These are phyloP conservation scores for Schizaphis graminum DNA, from an alignment of 2,888 invertebrate species.

Conservation along the genomic window DNA sequence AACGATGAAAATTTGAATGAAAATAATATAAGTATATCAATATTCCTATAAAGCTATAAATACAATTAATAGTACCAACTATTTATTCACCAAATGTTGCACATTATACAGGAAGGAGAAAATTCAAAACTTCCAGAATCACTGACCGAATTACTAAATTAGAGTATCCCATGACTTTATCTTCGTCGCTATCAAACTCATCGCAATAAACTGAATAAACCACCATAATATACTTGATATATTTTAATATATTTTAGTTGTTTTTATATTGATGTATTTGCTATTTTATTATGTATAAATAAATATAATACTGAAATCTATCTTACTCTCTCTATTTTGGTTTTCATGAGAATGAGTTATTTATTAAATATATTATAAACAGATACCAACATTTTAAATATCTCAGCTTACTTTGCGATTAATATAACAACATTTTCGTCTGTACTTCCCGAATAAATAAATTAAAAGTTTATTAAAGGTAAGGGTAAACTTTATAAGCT, in stretches of 20 bases:
- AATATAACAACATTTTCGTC: background rate
- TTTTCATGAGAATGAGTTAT: background rate
- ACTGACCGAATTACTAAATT: background rate
- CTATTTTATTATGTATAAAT: background rate
- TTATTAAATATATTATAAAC: background rate
- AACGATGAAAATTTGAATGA: background rate
- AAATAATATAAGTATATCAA: background rate
- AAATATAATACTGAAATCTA: background rate
- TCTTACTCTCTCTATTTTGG: background rate
- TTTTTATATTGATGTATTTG: background rate
- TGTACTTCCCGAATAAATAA: background rate
- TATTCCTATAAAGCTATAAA: background rate
- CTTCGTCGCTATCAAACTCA: background rate
- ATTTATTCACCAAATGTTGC: background rate
- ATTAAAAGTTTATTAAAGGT: conserved; percentile 17
- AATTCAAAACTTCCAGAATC: background rate
- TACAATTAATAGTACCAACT: background rate
- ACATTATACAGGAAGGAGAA: background rate
- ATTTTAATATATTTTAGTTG: background rate
- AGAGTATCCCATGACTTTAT: background rate
- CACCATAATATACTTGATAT: background rate
- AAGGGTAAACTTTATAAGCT: conserved; percentile 5
- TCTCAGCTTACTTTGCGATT: conserved; percentile 17
- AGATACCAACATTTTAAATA: background rate
- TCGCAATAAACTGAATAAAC: background rate